Base-by-base conservation (phyloP, 1,140 invertebrate genomes). In the Pseudomyrmex dendroicus region DNA sequence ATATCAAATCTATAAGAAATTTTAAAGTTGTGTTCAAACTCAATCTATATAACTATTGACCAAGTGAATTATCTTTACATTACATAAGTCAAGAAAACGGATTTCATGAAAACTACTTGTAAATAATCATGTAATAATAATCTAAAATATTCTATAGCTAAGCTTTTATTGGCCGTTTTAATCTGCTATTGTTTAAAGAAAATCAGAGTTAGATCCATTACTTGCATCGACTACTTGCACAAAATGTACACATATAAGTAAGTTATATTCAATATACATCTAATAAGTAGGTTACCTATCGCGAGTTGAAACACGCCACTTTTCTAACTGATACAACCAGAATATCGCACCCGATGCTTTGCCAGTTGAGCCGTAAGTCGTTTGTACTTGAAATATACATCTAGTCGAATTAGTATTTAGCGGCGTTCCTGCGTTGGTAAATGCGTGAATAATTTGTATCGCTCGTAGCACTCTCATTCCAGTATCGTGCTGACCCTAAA, bases 401-500 rank as follows among this genome's bases (percentile, higher is more conserved):
- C 98, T 95, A 2, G 98, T 98, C 1, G 98, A 98, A 94, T 98
- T 97, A 9, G 96, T 94, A 93, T 99, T 98, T n/a, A 98, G 95
- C 1, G 97, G 96, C 0, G 98, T 98, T 9, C 96, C 96, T 2
- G 98, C 97, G 93, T 98, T 98, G 0, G 97, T 97, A 86, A 98
- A 96, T 50, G 97, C 96, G 87, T 98, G 96, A 80, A 98, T 96
- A 52, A 98, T 94, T 83, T 96, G 96, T 59, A 97, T 95, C 3
- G 96, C 96, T 90, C 95, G 96, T 86, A 96, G 94, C 0, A 98
- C 95, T 87, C 96, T 96, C 22, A 96, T 95, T 3, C 96, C 96
- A 50, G 96, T 96, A 76, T 95, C 95, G 80, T 95, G 93, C 22
- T 95, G 89, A 77, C 93, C 94, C 95, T 94, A 80, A 76, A 80